Base-by-base conservation (phyloP, 2,113 vertebrate genomes). In the Australoheros scitulus region DNA sequence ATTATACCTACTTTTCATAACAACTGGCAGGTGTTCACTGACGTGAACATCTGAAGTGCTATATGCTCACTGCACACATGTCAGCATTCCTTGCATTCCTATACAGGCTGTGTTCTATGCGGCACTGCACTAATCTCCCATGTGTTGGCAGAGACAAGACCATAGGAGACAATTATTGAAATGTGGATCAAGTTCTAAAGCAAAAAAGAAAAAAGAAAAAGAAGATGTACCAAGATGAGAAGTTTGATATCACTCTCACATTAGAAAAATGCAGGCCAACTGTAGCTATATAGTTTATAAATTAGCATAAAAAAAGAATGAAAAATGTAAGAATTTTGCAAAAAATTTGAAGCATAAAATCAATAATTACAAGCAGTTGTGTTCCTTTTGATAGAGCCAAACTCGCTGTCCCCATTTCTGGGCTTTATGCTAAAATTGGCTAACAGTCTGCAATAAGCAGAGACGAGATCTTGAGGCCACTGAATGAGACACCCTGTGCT, bases 51-150 rank as follows among this genome's bases (percentile, higher is more conserved):
- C 34, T 64, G 11, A 47, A 50, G 75, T 60, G 56, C 80, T 84
- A 58, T 63, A 87, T 77, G 68, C 43, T 76, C 57, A 38, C 38
- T 76, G 74, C 36, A 55, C 36, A 78, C 3, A 58, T 87, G 82
- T 65, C 60, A 63, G 77, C 64, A 90, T 92, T 92, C 85, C 76
- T 80, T 47, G 61, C 56, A 87, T 92, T 88, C 79, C 81, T 68
- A 32, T 11, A 29, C 29, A 26, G 56, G 7, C 72, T 59, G 72
- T 5, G 43, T 77, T 72, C 60, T 50, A 17, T 41, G 58, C 58
- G 34, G 10, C 70, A n/a, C 17, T 60, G 64, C 43, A 76, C 20
- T 47, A 55, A 22, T 76, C 64, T 77, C 26, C 29, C 64, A 32
- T 3, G 18, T 34, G 79, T 24, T 63, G 59, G 70, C 56, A 38